Base-by-base conservation (phyloP, 2,113 vertebrate species). In the Cyanoliseus patagonus region DNA sequence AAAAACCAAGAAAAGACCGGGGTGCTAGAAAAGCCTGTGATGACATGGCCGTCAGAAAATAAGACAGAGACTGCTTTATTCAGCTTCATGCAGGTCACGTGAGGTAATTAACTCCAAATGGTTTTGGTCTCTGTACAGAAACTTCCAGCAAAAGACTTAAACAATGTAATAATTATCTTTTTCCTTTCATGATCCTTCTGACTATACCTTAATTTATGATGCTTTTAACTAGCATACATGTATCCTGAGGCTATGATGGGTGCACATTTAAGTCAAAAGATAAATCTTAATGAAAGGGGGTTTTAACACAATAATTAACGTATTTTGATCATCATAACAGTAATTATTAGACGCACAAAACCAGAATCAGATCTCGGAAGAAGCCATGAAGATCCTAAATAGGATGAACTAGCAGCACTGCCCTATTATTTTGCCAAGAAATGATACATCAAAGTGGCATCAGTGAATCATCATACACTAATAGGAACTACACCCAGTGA, bases 341-440 rank as follows among this genome's bases (percentile, higher is more conserved):
- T 91, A 89, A 93, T 93, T 91, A 94, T 96, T 92, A 91, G 37
- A 91, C 57, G 17, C 88, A 92, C 66, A 93, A 95, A 94, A 96
- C 3, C 89, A 94, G 84, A 94, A 91, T 79, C 86, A 94, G 62
- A 92, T 95, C 75, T 89, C 89, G 92, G 81, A 67, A 95, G 86
- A 83, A 92, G 80, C 41, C 88, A 87, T 42, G 78, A 87, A 73
- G 86, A 93, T 95, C 81, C 70, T 73, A 84, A 96, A 74, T 64
- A 89, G 53, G 86, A 70, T 80, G 91, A 78, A 94, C 62, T 73
- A 94, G 57, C 41, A 96, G 55, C 67, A 83, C 49, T 91, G 81
- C 74, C 63, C 62, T 92, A 85, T 94, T 92, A 96, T 87, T 94
- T 94, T 96, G 91, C 91, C 74, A 94, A 92, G 90, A 95, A 94